Evolutionary conservation across 1,140 invertebrate genomes (phyloP), one percentile per base, ranked within the genome.

Genomic region (Halesus radiatus): DNA sequence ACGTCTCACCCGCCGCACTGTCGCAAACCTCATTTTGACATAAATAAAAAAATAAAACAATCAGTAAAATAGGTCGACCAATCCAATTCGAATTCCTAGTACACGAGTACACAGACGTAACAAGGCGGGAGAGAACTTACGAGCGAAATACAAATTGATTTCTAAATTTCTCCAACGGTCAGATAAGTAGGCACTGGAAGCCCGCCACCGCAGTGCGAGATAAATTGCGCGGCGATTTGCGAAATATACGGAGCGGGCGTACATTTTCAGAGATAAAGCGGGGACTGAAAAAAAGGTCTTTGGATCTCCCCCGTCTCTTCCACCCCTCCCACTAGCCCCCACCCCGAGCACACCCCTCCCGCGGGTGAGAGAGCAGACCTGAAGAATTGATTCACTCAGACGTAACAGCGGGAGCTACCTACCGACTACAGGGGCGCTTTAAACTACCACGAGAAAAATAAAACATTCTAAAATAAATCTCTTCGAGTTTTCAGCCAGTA

Each of bases 351-450:
- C 26, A 29, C 26, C 76, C 37, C 76, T 62, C 68, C 74, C 62
- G 66, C 70, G 77, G 77, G 77, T 81, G 80, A 56, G 77, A 37
- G 66, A 78, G 75, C 64, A 64, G 80, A 79, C 77, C 77, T 81
- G 66, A 81, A 81, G 80, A 81, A 81, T 81, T 81, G 80, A 81
- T 81, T 81, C 80, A 81, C 77, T 79, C 80, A 76, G 72, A 56
- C 64, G 77, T 58, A 81, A 81, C 73, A 56, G 37, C 62, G 73
- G 26, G 68, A 58, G 68, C 53, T 52, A 58, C 37, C 37, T 10
- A 45, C 58, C 29, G 10, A 52, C 45, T n/a, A 32, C 62, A 66
- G 62, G 16, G 62, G 62, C 4, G 10, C 20, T 60, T 13, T 45
- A 68, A 68, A 29, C 15, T 45, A 45, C 3, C 5, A 1, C 8